Base-by-base conservation (phyloP, 2,888 invertebrate genomes). In the Eutolmus rufibarbis region DNA sequence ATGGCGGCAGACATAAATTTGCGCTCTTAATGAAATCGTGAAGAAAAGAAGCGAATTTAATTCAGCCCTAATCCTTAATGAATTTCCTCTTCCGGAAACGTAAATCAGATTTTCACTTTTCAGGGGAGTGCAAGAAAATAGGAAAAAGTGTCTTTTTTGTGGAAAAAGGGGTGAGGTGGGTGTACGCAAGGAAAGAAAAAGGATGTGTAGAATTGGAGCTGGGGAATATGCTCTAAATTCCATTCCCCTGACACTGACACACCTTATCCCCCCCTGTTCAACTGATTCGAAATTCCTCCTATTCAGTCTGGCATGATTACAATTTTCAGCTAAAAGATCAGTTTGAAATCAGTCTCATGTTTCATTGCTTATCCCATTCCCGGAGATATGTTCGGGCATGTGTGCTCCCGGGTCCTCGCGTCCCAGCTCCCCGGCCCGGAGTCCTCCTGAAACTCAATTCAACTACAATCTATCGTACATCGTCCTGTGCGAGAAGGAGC, bases 311-410 rank as follows among this genome's bases (percentile, higher is more conserved):
- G 57, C 37, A 84, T 84, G 66, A 84, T 84, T 84, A 84, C 82
- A 84, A 84, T 84, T 84, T 84, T 66, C 82, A 66, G 66, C 82
- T 66, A 66, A 84, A 84, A 84, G 82, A 84, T 84, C 82, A 84
- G 82, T 84, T 84, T 57, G 37, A 66, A 84, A 66, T 84, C 82
- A 84, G 66, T 84, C 82, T 84, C 66, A 84, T 84, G 82, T 84
- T 84, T 66, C 82, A 84, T 84, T 84, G 82, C 82, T 84, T 84
- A 84, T 84, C 66, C 66, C 66, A 66, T 34, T 19, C 23, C 28
- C 28, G 2, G 28, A 4, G 66, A 66, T 66, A 12, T 66, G 23
- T 66, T 66, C 66, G 28, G 66, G 66, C 66, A 28, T 9, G 23
- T 28, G 66, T 56, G 31, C 31, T 56, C 51, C 14, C 14, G 14